Conservation (phyloP, 2,797 vertebrate genomes). For the Sibirionetta formosa region DNA sequence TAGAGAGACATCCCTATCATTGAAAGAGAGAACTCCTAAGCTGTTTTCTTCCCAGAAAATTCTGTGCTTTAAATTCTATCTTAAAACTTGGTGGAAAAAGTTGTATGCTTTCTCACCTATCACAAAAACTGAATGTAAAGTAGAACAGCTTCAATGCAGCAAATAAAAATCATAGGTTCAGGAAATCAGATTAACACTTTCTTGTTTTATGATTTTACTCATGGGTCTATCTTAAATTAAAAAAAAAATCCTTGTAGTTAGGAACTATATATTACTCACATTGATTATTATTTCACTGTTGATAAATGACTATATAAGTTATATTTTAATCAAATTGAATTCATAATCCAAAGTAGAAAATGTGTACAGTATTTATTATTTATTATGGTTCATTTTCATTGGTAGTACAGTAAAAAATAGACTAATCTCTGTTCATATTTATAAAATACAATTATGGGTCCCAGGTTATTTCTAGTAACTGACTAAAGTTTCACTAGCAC, state of each 20-base stretch:
- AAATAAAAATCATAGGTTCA: neutral
- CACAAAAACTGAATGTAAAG: constrained; percentile 5
- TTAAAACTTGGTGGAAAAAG: neutral
- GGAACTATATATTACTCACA: neutral
- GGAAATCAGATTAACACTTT: neutral
- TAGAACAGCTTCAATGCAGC: neutral
- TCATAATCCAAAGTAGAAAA: neutral
- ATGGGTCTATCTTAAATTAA: neutral
- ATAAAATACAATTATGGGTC: neutral
- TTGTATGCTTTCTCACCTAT: neutral
- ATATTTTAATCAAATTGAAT: constrained; percentile 48
- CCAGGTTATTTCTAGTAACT: neutral
- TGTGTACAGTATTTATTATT: constrained; percentile 30
- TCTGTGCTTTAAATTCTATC: neutral
- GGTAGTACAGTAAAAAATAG: neutral
- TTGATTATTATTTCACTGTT: constrained; percentile 20
- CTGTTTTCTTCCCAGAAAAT: neutral
- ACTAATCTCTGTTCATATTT: neutral
- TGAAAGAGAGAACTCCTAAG: neutral
- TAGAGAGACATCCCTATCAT: neutral
- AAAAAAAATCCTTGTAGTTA: neutral
- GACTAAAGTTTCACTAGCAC: neutral
- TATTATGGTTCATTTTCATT: neutral
- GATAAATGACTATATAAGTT: neutral
- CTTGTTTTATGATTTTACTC: constrained; percentile 3